Evolutionary conservation across 2,113 vertebrate species (phyloP).

Genomic region (Tricholaema leucomelas): DNA sequence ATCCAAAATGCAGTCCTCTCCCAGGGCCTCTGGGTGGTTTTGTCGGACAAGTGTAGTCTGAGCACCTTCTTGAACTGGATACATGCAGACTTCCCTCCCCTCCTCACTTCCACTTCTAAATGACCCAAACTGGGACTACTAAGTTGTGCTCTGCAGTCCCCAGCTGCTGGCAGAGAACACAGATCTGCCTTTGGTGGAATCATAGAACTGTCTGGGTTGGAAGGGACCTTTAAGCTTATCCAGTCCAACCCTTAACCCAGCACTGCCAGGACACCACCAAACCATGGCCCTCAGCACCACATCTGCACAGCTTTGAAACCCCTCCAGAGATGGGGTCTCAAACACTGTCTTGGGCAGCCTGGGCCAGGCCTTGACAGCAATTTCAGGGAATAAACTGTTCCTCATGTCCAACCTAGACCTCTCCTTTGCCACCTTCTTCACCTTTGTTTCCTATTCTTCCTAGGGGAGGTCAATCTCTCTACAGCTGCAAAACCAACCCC

Average conservation of each 20-base stretch:
- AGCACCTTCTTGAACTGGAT: not conserved
- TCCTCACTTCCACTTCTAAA: not conserved
- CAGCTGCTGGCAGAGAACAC: not conserved
- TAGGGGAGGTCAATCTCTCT: not conserved
- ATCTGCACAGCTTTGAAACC: too few relatives aligned
- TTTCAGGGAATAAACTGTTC: too few relatives aligned
- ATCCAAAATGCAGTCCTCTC: not conserved
- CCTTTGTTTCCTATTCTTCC: not conserved
- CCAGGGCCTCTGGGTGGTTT: not conserved
- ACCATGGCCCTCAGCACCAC: too few relatives aligned
- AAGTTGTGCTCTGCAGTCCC: not conserved
- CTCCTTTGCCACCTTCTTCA: not conserved
- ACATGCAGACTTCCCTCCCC: not conserved
- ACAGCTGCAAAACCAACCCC: not conserved
- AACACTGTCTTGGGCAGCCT: too few relatives aligned
- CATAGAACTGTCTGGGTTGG: too few relatives aligned
- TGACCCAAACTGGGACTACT: not conserved
- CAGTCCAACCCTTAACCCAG: too few relatives aligned
- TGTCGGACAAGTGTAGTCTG: not conserved
- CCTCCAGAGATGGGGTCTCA: too few relatives aligned
- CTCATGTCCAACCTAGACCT: too few relatives aligned
- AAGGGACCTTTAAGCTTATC: too few relatives aligned
- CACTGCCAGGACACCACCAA: too few relatives aligned
- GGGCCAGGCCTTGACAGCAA: too few relatives aligned
- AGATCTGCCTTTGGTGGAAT: not conserved